Base-by-base conservation (phyloP, 1,140 invertebrate species). In the Colletes gigas region DNA sequence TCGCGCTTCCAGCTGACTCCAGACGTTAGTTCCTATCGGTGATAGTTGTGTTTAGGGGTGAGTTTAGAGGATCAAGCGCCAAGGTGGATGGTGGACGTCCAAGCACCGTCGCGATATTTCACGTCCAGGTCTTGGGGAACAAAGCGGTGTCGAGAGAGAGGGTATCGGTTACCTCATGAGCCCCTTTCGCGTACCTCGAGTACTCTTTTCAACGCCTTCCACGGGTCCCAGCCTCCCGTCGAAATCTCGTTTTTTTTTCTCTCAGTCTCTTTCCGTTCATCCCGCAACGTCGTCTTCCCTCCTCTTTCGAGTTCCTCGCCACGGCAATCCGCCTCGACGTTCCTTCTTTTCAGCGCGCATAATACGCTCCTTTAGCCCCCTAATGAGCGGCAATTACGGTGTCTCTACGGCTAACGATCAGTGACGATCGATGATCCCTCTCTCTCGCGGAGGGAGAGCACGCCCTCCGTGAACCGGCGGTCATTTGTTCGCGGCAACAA, bases 341-440 rank as follows among this genome's bases (percentile, higher is more conserved):
- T 73, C 71, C 77, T 83, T 86, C 85, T 83, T 88, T 86, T 90
- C 88, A 88, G 57, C 78, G 69, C 80, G 76, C 76, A 89, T 89
- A 89, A 85, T 88, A 84, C 82, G 83, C 79, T 85, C 85, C 83
- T 89, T 89, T 87, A 76, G 82, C 72, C 82, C 75, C 82, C 82
- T 90, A 90, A 90, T 89, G 88, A 90, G 89, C 83, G 84, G 83
- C 82, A 87, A 90, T 90, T 89, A 90, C 85, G 79, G 84, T 83
- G 85, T 86, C 83, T 89, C 86, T 85, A 82, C 86, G 87, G 63
- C 73, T 89, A 89, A 88, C 83, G 84, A 89, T 89, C 85, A 79
- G 74, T 82, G 75, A 78, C 78, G 79, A 84, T 86, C 87, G 83
- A 85, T 87, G 77, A 88, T 88, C 87, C 70, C 83, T 84, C 78